These are phyloP conservation scores for Ischnus inquisitorius DNA, from an alignment of 2,888 invertebrate genomes.

Conservation along the genomic window DNA sequence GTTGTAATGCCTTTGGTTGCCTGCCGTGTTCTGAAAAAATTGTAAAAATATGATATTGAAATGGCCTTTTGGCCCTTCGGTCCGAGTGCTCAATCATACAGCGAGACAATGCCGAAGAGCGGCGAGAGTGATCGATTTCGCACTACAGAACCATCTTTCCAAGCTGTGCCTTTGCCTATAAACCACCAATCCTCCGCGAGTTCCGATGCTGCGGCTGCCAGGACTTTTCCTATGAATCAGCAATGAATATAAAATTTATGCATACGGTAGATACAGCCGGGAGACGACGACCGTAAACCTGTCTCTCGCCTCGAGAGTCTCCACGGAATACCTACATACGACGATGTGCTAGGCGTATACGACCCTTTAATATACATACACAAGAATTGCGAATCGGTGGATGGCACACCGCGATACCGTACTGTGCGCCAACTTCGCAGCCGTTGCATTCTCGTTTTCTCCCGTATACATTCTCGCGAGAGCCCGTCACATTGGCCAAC, in stretches of 20 bases:
- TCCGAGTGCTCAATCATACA: constrained; percentile 34
- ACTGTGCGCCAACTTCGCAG: constrained; percentile 27
- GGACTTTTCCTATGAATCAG: constrained; percentile 64
- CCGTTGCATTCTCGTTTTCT: constrained; percentile 24
- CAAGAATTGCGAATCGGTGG: constrained; percentile 1
- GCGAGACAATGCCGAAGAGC: constrained; percentile 23
- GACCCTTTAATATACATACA: constrained; percentile 2
- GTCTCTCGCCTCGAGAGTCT: constrained; percentile 31
- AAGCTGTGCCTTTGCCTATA: constrained; percentile 4
- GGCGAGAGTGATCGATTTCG: constrained; percentile 57
- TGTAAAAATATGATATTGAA: constrained; percentile 42
- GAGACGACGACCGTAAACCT: constrained; percentile 57
- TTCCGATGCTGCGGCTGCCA: constrained; percentile 31
- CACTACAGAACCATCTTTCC: constrained; percentile 37
- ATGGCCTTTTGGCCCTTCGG: constrained; percentile 40
- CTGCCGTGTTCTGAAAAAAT: not conserved
- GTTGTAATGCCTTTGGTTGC: constrained; percentile 3
- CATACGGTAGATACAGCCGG: constrained; percentile 40
- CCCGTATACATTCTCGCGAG: not conserved
- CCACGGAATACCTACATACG: constrained; percentile 13
- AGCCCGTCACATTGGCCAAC: constrained; percentile 40
- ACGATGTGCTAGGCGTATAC: not conserved
- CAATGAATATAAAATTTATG: constrained; percentile 64
- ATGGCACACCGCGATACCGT: constrained; percentile 8
- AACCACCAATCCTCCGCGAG: constrained; percentile 13